These are phyloP conservation scores for Trichonephila inaurata DNA, from an alignment of 1,140 invertebrate genomes.

Conservation along the genomic window DNA sequence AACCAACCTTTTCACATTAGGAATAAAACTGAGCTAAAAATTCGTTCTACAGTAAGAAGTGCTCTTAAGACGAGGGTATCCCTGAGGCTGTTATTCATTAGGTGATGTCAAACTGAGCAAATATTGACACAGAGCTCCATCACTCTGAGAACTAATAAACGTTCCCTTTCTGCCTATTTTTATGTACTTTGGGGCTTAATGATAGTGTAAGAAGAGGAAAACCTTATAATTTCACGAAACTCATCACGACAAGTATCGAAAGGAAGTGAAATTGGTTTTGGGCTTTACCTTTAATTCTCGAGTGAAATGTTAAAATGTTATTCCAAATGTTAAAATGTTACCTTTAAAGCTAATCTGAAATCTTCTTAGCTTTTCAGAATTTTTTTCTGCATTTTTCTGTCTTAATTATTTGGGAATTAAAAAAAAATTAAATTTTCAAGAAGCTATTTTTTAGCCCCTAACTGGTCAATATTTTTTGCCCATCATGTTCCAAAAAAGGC, in stretches of 20 bases:
- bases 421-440: too few relatives aligned
- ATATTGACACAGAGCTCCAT: conserved; percentile 9
- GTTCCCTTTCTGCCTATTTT: neutral
- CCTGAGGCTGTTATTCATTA: neutral
- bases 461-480: too few relatives aligned
- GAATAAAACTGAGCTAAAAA: neutral
- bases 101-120: conserved; percentile 12
- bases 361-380: too few relatives aligned
- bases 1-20: neutral
- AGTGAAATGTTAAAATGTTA: too few relatives aligned
- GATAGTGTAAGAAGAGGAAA: neutral
- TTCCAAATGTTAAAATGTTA: too few relatives aligned
- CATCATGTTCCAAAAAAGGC: too few relatives aligned
- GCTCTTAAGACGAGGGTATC: neutral
- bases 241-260: neutral
- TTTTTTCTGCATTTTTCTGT: too few relatives aligned
- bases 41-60: neutral
- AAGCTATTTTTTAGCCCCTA: too few relatives aligned
- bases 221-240: neutral
- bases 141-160: conserved; percentile 23
- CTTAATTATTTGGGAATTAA: too few relatives aligned
- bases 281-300: too few relatives aligned
- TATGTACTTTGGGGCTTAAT: conserved; percentile 15
- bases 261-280: too few relatives aligned
- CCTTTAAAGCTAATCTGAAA: too few relatives aligned